phyloP scores from a whole-genome alignment of 1,140 invertebrate species.

The Trachelipus rathkii region DNA sequence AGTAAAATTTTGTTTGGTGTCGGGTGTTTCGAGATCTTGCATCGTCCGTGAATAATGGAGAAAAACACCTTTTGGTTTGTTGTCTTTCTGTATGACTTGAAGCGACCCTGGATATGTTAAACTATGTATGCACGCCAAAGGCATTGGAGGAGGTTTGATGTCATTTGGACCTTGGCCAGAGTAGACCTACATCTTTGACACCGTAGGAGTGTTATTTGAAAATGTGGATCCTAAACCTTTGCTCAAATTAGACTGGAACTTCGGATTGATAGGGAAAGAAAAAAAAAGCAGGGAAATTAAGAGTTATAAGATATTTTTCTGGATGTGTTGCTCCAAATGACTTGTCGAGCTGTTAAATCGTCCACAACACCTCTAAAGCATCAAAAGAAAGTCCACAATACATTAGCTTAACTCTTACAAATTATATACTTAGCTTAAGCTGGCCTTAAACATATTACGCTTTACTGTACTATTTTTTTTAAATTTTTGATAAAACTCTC shows the following conservation, averaged over 20 bases:
- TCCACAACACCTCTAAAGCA: conserved; percentile 88
- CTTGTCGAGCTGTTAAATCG: conserved; percentile 94
- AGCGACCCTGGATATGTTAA: conserved; percentile 34
- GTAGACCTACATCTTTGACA: conserved; percentile 86
- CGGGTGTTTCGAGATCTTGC: conserved; percentile 30
- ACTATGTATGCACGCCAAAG: conserved; percentile 36
- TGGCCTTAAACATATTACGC: no score
- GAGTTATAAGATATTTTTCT: conserved; percentile 85
- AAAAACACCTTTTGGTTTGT: conserved; percentile 32
- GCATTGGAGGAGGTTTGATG: conserved; percentile 60
- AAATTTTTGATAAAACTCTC: no score
- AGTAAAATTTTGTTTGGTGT: conserved; percentile 31
- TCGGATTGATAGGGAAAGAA: conserved; percentile 90
- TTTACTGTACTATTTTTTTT: no score
- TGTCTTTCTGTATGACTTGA: conserved; percentile 33
- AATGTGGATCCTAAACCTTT: conserved; percentile 84
- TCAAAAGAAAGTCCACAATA: conserved; percentile 88
- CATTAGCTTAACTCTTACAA: no score
- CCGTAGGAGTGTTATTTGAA: conserved; percentile 81
- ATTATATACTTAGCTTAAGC: no score
- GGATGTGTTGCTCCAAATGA: conserved; percentile 96
- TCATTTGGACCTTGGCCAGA: conserved; percentile 60
- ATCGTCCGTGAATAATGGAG: conserved; percentile 41
- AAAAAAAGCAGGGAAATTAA: conserved; percentile 94
- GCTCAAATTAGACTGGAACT: conserved; percentile 80